Conservation (phyloP, 2,888 invertebrate species). For the Leptopilina syphax region DNA sequence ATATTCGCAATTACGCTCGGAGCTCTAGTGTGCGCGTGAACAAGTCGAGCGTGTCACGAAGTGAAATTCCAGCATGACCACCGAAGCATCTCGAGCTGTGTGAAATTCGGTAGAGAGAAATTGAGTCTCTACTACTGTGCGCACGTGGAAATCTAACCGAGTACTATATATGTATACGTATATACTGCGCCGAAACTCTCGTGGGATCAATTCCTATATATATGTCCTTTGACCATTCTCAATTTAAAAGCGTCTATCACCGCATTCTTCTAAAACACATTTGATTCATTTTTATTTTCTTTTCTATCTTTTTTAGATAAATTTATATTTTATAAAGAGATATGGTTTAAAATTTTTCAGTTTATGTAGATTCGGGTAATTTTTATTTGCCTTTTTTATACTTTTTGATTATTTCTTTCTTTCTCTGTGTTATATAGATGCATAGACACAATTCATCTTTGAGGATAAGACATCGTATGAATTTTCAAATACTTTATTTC, state of each 20-base stretch:
- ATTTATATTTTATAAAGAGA: neutral
- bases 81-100: slow-evolving; percentile 23
- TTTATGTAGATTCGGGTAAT: neutral
- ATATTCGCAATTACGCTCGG: slow-evolving; percentile 13
- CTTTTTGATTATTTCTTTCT: too few relatives aligned
- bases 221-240: neutral
- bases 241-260: slow-evolving; percentile 6
- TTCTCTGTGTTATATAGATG: neutral
- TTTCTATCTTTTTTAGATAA: neutral
- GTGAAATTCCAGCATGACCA: slow-evolving; percentile 17
- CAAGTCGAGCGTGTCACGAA: slow-evolving; percentile 15
- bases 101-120: slow-evolving; percentile 28
- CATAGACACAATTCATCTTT: neutral
- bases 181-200: neutral
- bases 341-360: neutral
- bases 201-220: slow-evolving; percentile 8
- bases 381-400: neutral
- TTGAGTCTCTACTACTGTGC: slow-evolving; percentile 9
- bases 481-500: neutral
- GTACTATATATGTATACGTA: neutral
- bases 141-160: neutral
- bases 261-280: neutral
- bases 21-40: slow-evolving; percentile 1
- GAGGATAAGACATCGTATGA: neutral
- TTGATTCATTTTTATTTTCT: neutral